These are phyloP conservation scores for Torymus tubicola DNA, from an alignment of 2,888 invertebrate genomes.

Conservation along the genomic window DNA sequence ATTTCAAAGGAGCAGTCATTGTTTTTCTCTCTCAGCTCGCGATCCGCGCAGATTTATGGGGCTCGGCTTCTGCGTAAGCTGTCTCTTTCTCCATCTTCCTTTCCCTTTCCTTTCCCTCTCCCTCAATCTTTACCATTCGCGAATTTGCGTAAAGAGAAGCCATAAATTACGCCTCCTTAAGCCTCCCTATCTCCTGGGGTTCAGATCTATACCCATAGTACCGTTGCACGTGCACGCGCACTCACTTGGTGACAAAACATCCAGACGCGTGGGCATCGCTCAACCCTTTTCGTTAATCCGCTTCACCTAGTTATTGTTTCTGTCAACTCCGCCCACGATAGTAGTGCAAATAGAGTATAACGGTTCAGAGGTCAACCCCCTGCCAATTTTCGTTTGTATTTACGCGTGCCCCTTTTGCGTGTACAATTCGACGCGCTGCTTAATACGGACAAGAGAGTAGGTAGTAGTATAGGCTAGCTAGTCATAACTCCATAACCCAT, in stretches of 20 bases:
- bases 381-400: too few relatives aligned
- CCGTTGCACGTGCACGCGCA: not conserved
- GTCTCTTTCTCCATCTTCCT: not conserved
- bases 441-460: too few relatives aligned
- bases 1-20: conserved; percentile 44
- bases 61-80: not conserved
- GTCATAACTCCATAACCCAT: too few relatives aligned
- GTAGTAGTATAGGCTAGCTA: too few relatives aligned
- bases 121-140: conserved; percentile 45
- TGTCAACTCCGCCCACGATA: too few relatives aligned
- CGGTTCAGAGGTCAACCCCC: too few relatives aligned
- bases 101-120: not conserved
- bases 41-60: conserved; percentile 36
- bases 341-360: too few relatives aligned
- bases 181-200: not conserved
- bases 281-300: conserved; percentile 48
- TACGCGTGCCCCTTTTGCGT: too few relatives aligned
- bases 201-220: not conserved
- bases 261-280: not conserved
- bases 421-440: too few relatives aligned
- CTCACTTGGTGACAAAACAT: not conserved
- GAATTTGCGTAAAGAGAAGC: conserved; percentile 68
- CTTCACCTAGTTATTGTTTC: conserved; percentile 45
- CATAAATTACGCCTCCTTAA: conserved; percentile 67
- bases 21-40: conserved; percentile 5